Evolutionary conservation across 2,113 vertebrate species (phyloP).

Genomic region (Mola mola): DNA sequence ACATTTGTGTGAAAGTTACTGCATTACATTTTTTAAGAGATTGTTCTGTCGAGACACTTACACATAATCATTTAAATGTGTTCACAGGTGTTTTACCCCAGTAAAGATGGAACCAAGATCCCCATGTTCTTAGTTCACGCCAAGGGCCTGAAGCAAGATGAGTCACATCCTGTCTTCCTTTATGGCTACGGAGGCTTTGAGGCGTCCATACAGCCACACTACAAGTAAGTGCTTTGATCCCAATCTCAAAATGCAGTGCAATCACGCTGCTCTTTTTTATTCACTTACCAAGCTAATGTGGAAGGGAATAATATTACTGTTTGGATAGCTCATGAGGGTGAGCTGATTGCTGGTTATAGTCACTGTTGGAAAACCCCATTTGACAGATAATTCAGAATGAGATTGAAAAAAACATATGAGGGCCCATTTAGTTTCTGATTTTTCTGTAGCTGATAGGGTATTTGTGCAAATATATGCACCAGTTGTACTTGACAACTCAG

Average conservation of each 20-base stretch:
- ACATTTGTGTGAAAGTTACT: neutral
- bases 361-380: neutral
- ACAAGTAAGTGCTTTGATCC: slow-evolving; percentile 74
- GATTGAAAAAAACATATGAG: neutral
- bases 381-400: no score
- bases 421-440: neutral
- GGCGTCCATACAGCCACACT: slow-evolving; percentile 76
- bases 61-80: neutral
- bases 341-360: neutral
- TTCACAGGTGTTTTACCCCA: slow-evolving; percentile 80
- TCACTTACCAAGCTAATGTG: neutral
- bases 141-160: slow-evolving; percentile 67
- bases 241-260: neutral
- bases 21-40: no score
- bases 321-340: neutral
- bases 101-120: slow-evolving; percentile 81
- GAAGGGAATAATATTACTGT: neutral
- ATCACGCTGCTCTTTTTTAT: neutral
- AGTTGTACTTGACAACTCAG: no score
- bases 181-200: slow-evolving; percentile 84
- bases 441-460: neutral
- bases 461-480: neutral
- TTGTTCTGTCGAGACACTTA: neutral
- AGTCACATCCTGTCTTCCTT: slow-evolving; percentile 76
- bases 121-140: slow-evolving; percentile 84